Percentiles rank a stretch among this genome's conserved stretches.
These are phyloP conservation scores for Zonitis immaculata DNA, from an alignment of 2,888 invertebrate genomes.

Conservation along the genomic window DNA sequence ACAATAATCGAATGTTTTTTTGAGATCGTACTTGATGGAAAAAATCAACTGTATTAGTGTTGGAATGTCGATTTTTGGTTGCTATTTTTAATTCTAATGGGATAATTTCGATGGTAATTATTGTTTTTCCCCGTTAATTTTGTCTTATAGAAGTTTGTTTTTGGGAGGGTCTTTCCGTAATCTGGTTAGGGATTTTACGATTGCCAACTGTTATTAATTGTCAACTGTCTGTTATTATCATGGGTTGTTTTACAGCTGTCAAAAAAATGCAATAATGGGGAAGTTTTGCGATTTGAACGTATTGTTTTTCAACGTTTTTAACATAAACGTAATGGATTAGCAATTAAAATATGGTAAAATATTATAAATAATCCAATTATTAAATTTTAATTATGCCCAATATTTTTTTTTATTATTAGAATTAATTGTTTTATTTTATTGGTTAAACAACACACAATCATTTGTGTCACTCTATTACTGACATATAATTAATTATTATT, in stretches of 20 bases:
- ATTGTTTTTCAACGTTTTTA: slow-evolving; percentile 44
- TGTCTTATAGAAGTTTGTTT: too few species aligned
- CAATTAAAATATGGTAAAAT: slow-evolving; percentile 47
- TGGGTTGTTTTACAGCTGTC: slow-evolving; percentile 38
- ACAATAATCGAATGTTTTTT: too few species aligned
- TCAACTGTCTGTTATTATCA: slow-evolving; percentile 12
- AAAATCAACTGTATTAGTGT: too few species aligned
- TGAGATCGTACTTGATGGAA: too few species aligned
- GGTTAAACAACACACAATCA: slow-evolving; percentile 15
- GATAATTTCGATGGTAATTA: too few species aligned
- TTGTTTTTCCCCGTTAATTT: too few species aligned
- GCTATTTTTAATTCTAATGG: too few species aligned
- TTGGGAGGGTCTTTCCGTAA: not conserved
- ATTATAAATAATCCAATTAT: not conserved
- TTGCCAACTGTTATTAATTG: not conserved
- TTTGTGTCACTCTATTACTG: slow-evolving; percentile 7
- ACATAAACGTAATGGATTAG: slow-evolving; percentile 49
- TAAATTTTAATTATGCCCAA: not conserved
- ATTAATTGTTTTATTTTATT: slow-evolving; percentile 1
- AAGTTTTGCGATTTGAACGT: slow-evolving; percentile 43
- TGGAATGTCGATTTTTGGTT: too few species aligned
- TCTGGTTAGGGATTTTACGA: not conserved
- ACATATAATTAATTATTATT: slow-evolving; percentile 14
- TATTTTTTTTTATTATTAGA: too few species aligned
- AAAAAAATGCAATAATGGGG: slow-evolving; percentile 48